Evolutionary conservation across 2,113 vertebrate genomes (phyloP).

Genomic region (Sciurus niger): DNA sequence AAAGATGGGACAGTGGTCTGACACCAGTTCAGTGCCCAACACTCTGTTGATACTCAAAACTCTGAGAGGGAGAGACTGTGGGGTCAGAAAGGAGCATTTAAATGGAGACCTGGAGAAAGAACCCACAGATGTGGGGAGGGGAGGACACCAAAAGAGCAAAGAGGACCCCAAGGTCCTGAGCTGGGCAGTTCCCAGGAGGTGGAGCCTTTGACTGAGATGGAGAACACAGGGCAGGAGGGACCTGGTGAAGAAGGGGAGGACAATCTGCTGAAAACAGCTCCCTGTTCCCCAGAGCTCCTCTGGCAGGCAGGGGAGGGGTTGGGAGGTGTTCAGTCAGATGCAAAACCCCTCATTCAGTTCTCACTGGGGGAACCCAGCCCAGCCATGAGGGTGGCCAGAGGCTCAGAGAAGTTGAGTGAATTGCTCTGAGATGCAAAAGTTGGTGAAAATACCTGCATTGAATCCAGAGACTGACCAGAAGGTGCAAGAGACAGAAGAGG

Average conservation of each 20-base stretch:
- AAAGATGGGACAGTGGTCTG: no score
- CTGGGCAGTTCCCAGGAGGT: neutral
- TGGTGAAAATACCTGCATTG: no score
- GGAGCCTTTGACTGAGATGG: neutral
- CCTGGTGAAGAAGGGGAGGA: fast-evolving
- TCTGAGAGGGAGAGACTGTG: neutral
- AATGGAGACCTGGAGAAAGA: neutral
- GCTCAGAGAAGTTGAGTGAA: no score
- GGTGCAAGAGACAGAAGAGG: no score
- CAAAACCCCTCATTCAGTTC: neutral
- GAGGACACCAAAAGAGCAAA: no score
- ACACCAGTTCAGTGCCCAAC: no score
- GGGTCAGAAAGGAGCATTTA: neutral
- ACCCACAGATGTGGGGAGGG: neutral
- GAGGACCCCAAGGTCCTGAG: neutral
- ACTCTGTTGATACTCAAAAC: no score
- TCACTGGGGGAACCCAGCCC: no score
- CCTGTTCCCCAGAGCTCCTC: neutral
- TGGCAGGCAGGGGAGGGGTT: neutral
- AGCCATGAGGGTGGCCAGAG: no score
- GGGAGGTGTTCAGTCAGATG: no score
- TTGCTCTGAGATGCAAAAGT: no score
- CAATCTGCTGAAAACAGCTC: fast-evolving
- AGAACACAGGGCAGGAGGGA: neutral
- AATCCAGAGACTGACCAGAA: no score